phyloP scores from a whole-genome alignment of 2,113 vertebrate genomes.

The Arvicanthis niloticus region DNA sequence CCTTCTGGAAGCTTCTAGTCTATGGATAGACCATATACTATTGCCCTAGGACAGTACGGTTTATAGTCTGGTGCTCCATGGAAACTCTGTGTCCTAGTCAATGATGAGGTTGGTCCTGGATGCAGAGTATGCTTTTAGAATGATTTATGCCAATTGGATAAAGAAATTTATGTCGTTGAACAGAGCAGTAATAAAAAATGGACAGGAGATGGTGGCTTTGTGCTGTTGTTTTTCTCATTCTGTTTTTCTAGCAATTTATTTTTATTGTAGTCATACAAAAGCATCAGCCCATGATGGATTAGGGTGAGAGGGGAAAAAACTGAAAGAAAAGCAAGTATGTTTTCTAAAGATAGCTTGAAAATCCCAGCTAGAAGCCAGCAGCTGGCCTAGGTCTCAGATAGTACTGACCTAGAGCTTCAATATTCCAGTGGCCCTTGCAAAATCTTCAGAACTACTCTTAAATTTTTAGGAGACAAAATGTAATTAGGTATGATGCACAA shows the following conservation, averaged over 20 bases:
- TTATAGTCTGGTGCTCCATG: neutral
- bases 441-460: neutral
- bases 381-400: neutral
- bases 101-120: neutral
- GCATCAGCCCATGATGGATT: neutral
- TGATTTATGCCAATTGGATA: neutral
- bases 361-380: neutral
- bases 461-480: neutral
- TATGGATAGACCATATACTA: neutral
- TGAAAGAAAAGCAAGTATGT: neutral
- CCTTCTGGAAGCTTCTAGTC: neutral
- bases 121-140: neutral
- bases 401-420: too few species aligned
- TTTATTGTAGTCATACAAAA: constrained; percentile 20
- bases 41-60: neutral
- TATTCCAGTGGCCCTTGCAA: rapidly evolving
- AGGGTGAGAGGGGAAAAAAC: neutral
- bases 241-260: constrained; percentile 32
- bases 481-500: neutral
- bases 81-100: neutral
- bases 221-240: neutral
- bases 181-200: neutral
- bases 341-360: neutral
- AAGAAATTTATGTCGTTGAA: constrained; percentile 33
- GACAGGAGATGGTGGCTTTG: neutral